A percentile compares a stretch with the other conserved stretches of the same genome.
Conservation (phyloP, 2,113 vertebrate genomes). For the Platycercus adscitus region DNA sequence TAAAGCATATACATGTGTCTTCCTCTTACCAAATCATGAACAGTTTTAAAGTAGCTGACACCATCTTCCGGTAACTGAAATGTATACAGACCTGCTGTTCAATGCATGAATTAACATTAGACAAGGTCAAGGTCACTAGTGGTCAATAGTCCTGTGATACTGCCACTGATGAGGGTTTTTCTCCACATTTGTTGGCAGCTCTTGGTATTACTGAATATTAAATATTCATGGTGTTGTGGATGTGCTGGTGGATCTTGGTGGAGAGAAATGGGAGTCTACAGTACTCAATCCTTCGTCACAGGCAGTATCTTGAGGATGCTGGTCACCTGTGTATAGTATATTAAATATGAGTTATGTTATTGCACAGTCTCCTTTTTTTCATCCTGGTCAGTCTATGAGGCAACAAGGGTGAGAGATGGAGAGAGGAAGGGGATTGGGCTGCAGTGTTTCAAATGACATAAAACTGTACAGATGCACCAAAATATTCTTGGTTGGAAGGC, state of each 20-base stretch:
- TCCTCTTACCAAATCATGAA: slow-evolving; percentile 13
- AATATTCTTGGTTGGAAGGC: neutral
- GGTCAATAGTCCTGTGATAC: neutral
- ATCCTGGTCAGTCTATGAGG: neutral
- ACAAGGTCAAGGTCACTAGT: neutral
- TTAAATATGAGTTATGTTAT: neutral
- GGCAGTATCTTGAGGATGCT: neutral
- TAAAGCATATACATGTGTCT: slow-evolving; percentile 45
- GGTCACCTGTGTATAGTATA: neutral
- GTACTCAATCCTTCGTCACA: neutral
- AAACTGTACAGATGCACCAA: neutral
- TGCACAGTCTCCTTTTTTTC: neutral
- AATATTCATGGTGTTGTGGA: neutral
- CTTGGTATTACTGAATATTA: neutral
- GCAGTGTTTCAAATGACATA: neutral
- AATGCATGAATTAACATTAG: neutral
- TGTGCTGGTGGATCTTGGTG: neutral
- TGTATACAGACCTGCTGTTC: neutral
- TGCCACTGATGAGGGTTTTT: neutral
- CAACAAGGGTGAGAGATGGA: neutral
- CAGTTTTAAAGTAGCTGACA: slow-evolving; percentile 47
- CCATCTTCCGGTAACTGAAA: neutral
- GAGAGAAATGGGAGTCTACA: neutral
- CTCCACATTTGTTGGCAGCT: neutral
- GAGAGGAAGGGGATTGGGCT: neutral